Conservation (phyloP, 2,113 vertebrate species). For the Varanus salvator region DNA sequence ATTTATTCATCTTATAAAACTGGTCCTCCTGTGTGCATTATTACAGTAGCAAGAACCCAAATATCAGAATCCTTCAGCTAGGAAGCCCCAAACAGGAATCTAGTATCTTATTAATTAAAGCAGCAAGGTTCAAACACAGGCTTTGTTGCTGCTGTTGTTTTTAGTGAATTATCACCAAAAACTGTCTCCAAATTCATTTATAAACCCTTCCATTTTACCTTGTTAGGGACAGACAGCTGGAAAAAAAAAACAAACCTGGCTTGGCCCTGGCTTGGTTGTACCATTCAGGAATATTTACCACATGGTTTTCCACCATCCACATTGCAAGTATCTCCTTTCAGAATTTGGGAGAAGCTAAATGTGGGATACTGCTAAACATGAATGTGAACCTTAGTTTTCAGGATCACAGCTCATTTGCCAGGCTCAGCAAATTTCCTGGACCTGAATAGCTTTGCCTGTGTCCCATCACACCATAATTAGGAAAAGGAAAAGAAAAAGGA, state of each 20-base stretch:
- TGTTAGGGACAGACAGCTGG: neutral
- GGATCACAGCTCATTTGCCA: neutral
- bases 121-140: slow-evolving; percentile 43
- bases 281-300: neutral
- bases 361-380: neutral
- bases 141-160: slow-evolving; percentile 44
- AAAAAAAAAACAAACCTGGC: neutral
- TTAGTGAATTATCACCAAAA: slow-evolving; percentile 54
- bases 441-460: neutral
- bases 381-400: neutral
- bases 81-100: slow-evolving; percentile 39
- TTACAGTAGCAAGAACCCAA: slow-evolving; percentile 54
- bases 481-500: too few relatives aligned
- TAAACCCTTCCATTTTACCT: neutral
- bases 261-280: neutral
- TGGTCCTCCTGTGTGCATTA: slow-evolving; percentile 34
- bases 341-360: neutral
- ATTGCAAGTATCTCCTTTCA: neutral
- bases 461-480: neutral
- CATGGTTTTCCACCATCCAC: neutral
- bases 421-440: neutral
- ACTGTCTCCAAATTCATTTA: slow-evolving; percentile 27
- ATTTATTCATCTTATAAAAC: slow-evolving; percentile 36
- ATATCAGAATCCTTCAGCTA: slow-evolving; percentile 37
- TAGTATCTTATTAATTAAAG: slow-evolving; percentile 66